Base-by-base conservation (phyloP, 2,888 invertebrate genomes). In the Pseudolycoriella hygida region DNA sequence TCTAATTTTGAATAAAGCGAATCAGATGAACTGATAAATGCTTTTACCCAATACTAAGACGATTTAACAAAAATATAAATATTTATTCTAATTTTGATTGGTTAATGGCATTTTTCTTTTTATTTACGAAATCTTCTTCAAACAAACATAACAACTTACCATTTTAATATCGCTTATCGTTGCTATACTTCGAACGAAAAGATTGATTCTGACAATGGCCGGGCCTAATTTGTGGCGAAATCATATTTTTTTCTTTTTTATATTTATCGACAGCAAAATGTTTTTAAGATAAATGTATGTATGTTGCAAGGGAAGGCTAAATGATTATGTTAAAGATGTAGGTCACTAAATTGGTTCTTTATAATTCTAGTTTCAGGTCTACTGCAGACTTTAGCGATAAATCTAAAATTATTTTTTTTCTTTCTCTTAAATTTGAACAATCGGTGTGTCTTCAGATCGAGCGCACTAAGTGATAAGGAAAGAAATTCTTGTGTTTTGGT, bases 131-230 rank as follows among this genome's bases (percentile, higher is more conserved):
- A 25, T 25, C 15, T 34, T 34, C 15, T 12, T 14, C 34, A 34
- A 34, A 18, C 19, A 20, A 43, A 38, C 34, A 43, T 20, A 44
- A 46, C 57, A 67, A 87, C 90, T 90, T 85, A 94, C 94, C 93
- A 94, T 94, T 76, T 92, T 92, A 72, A 88, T 92, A 79, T 94
- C 94, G 80, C 92, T 93, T 75, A 94, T 94, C 67, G 92, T 92
- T 67, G 88, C 87, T 67, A 94, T 89, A 81, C 86, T 90, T 77
- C 94, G 77, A 71, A 94, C 88, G 81, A 90, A 90, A 75, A 92
- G 83, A 83, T 94, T 94, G 70, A 94, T 88, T 74, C 80, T 83
- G 71, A 94, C 93, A 74, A 89, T 78, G 68, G 93, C 90, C 66
- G 93, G 90, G 68, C 92, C 92, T 81, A 89, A 90, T 87, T 77